Evolutionary conservation across 2,888 invertebrate genomes (phyloP), one percentile per base, ranked within the genome.

Genomic region (Caenorhabditis doughertyi): DNA sequence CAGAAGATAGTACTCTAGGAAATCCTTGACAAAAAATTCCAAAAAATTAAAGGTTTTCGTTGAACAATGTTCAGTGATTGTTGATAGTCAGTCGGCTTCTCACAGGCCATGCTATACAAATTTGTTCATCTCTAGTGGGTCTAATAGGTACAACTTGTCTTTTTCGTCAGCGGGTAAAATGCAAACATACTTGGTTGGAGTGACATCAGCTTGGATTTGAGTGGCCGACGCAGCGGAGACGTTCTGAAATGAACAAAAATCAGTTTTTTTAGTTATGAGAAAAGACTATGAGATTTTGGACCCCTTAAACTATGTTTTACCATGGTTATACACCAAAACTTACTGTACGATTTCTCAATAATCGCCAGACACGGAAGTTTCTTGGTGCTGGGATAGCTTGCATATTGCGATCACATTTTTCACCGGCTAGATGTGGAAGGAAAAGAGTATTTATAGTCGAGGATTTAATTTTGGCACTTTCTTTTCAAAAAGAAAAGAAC

Each of bases 121-220:
- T 77, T 77, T 77, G 77, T 27, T 49, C 49, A 29, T 25, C 53
- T 67, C 58, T 32, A 58, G 65, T 18, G 67, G 53, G 16, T 39
- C 49, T 65, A 73, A 49, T 25, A 55, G 51, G 68, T 68, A 77
- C 68, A 55, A 62, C 72, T 25, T n/a, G n/a, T n/a, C 51, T 72
- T 29, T 73, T 73, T 73, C 53, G 39, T 53, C 9, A 49, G 44
- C 55, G 9, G 11, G 39, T 39, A 39, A 39, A 39, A 3, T 18
- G 44, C 70, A 77, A 77, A 81, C 84, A 62, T 60, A 84, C 84
- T 81, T 84, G 56, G 83, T 71, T 56, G 83, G 83, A 58, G 83
- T 77, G 60, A 80, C 74, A 79, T 83, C 83, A 70, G 83, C 76
- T 76, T 83, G 83, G 35, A 83, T 72, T 79, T 83, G 83, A 72